phyloP scores from a whole-genome alignment of 2,797 vertebrate species.

The Aeoliscus strigatus region DNA sequence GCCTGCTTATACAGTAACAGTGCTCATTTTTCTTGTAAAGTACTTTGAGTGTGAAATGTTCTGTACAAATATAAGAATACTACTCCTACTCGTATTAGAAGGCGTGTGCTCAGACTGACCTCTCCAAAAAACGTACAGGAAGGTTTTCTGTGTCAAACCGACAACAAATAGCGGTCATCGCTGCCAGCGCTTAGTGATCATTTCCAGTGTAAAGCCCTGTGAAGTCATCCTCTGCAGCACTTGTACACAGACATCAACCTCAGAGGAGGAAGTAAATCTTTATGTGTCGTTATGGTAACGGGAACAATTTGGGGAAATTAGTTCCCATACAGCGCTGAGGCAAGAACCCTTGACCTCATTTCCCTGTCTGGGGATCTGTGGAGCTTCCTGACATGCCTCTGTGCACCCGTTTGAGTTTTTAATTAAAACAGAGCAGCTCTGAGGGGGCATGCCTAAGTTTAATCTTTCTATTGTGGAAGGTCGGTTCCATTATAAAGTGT shows the following conservation, averaged over 20 bases:
- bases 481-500: conserved; percentile 51
- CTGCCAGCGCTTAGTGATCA: too few relatives aligned
- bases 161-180: too few relatives aligned
- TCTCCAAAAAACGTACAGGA: too few relatives aligned
- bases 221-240: conserved; percentile 9
- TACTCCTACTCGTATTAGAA: too few relatives aligned
- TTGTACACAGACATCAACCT: conserved; percentile 40
- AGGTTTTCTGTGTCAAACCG: too few relatives aligned
- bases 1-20: too few relatives aligned
- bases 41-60: too few relatives aligned
- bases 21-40: too few relatives aligned
- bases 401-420: conserved; percentile 63
- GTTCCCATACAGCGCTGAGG: conserved; percentile 49
- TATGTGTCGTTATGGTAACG: conserved; percentile 72
- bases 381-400: conserved; percentile 55
- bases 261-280: conserved; percentile 74
- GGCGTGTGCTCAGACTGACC: too few relatives aligned
- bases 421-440: conserved; percentile 60
- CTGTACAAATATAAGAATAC: too few relatives aligned
- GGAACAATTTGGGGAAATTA: conserved; percentile 49
- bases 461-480: conserved; percentile 56
- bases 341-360: conserved; percentile 49
- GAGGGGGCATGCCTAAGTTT: conserved; percentile 38
- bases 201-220: too few relatives aligned
- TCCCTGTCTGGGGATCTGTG: conserved; percentile 49